These are phyloP conservation scores for Halocynthia roretzi DNA, from an alignment of 23 tunicate genomes.

Conservation along the genomic window DNA sequence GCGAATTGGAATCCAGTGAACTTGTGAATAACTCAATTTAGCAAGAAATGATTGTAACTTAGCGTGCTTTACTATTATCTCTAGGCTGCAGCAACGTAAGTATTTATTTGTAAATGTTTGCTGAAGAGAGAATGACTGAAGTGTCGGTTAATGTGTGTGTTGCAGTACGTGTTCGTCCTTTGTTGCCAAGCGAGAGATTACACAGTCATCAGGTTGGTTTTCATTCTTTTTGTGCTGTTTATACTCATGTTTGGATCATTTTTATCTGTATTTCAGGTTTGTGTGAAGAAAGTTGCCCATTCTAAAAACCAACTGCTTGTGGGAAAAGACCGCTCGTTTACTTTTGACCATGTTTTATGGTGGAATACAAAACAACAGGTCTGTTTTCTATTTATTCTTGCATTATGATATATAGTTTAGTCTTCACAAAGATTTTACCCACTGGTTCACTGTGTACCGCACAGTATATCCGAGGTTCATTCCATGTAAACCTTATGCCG, in stretches of 20 bases:
- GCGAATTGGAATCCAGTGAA: too few species aligned
- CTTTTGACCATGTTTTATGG: slow-evolving; percentile 25
- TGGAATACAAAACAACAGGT: slow-evolving; percentile 33
- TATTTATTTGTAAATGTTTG: not conserved
- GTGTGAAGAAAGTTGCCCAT: slow-evolving; percentile 21
- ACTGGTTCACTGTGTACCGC: too few species aligned
- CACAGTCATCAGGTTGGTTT: slow-evolving; percentile 28
- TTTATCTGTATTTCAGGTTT: slow-evolving; percentile 15
- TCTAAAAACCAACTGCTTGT: slow-evolving; percentile 26
- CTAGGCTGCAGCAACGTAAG: too few species aligned
- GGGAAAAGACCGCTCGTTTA: slow-evolving; percentile 27
- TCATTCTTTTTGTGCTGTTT: not conserved
- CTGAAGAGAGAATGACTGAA: slow-evolving; percentile 4
- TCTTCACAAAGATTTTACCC: too few species aligned
- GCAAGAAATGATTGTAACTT: too few species aligned
- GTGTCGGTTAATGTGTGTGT: slow-evolving; percentile 20
- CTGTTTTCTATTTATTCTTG: too few species aligned
- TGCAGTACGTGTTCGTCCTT: slow-evolving; percentile 24
- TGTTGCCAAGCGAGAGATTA: slow-evolving; percentile 16
- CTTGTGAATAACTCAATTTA: too few species aligned
- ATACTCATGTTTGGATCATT: not conserved
- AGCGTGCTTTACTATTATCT: too few species aligned
- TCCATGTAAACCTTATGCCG: too few species aligned
- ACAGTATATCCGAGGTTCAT: too few species aligned
- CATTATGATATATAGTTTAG: too few species aligned